A percentile compares a stretch with the other conserved stretches of the same genome.
phyloP scores from a whole-genome alignment of 2,797 vertebrate species.

The Hydrocynus forskahlii region DNA sequence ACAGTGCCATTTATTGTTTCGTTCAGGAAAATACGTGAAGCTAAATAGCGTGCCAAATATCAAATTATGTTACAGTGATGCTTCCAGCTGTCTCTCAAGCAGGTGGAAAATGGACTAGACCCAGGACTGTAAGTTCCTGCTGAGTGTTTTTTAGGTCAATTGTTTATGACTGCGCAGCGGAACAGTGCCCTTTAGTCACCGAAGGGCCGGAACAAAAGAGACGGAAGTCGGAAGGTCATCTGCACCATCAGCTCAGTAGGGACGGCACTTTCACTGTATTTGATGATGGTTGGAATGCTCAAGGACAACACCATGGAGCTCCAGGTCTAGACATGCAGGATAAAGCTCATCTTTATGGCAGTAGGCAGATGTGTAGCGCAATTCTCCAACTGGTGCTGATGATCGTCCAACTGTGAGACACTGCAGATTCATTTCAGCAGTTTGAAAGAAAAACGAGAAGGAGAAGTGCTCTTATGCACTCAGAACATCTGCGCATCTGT shows the following conservation, averaged over 20 bases:
- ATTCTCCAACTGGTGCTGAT: neutral
- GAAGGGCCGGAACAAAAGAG: neutral
- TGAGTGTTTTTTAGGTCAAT: too few relatives aligned
- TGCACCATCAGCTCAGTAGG: neutral
- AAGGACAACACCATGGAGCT: neutral
- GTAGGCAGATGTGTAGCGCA: conserved; percentile 8
- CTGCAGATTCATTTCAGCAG: conserved; percentile 2
- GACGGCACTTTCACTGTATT: neutral
- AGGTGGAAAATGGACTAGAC: too few relatives aligned
- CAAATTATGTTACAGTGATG: too few relatives aligned
- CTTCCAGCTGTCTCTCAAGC: too few relatives aligned
- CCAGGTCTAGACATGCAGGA: neutral
- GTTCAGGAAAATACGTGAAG: too few relatives aligned
- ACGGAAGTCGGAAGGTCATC: neutral
- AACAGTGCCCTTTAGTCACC: neutral
- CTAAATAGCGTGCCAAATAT: too few relatives aligned
- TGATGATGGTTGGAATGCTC: neutral
- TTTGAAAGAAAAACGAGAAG: conserved; percentile 4
- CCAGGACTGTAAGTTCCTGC: too few relatives aligned
- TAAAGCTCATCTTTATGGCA: conserved; percentile 15
- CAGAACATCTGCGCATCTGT: conserved; percentile 13
- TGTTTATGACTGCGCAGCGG: too few relatives aligned
- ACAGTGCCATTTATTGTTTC: too few relatives aligned
- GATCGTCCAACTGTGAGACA: neutral
- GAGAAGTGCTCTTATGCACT: conserved; percentile 9